Evolutionary conservation across 2,113 vertebrate species (phyloP), one percentile per base, ranked within the genome.

Genomic region (Bambusicola thoracicus): DNA sequence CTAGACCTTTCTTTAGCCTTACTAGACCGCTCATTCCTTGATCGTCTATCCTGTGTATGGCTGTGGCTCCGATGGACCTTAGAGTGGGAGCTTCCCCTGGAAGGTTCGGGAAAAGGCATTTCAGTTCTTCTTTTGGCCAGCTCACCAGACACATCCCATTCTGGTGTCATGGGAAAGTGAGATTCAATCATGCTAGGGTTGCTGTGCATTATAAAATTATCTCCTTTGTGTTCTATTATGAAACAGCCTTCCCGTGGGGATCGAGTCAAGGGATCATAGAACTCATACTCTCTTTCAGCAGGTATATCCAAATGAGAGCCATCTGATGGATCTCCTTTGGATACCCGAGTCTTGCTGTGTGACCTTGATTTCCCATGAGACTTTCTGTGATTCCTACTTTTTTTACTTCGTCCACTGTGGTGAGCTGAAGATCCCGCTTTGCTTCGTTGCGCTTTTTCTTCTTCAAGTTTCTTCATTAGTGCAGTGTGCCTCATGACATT

Each of bases 31-130:
- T 99, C 99, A 7, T 98, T 99, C 46, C 99, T 97, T 2, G 99
- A 99, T 94, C 99, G 98, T 94, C 99, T 98, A 94, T 99, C 99
- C 95, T 99, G 99, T 11, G 99, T 99, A 98, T 99, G 99, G 96
- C 99, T 99, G 97, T 99, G 99, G 84, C 99, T 99, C 94, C 99
- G 98, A 97, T 99, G 99, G 77, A 99, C 99, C 97, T 99, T 99
- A 27, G 99, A 99, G 88, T 98, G 98, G 87, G 99, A 98, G 63
- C 99, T 99, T 63, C 99, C 99, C 84, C 99, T 97, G 79, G 99
- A 99, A 76, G 99, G 99, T 91, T 99, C 99, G 10, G 99, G 99
- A 96, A 99, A 99, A 96, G 99, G 99, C 98, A 99, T 99, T 98
- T 99, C 99, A 75, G 99, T 99, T 96, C 99, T 98, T 81, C 99